phyloP scores from a whole-genome alignment of 2,888 invertebrate species.

The Rotaria sp. region DNA sequence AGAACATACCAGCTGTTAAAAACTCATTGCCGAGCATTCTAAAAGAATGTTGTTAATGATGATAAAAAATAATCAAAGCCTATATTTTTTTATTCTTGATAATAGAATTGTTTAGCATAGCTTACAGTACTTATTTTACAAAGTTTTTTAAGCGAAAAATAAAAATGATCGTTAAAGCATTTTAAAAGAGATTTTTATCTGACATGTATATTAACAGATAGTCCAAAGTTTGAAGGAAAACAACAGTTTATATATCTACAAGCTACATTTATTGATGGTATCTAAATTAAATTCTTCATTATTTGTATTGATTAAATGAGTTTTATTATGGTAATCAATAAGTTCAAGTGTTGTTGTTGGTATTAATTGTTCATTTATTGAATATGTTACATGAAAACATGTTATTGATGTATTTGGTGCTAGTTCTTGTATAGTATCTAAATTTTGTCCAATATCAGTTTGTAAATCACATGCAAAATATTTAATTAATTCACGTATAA shows the following conservation, averaged over 20 bases:
- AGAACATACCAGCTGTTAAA: too few relatives aligned
- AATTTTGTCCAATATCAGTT: not conserved
- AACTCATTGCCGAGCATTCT: too few relatives aligned
- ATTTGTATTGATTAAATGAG: not conserved
- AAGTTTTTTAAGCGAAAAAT: too few relatives aligned
- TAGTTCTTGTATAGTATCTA: constrained; percentile 8
- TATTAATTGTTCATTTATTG: not conserved
- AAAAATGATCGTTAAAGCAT: too few relatives aligned
- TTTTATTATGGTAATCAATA: constrained; percentile 14
- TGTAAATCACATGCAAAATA: constrained; percentile 5
- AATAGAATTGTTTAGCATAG: too few relatives aligned
- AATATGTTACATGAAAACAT: not conserved
- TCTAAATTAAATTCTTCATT: not conserved
- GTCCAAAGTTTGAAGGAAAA: too few relatives aligned
- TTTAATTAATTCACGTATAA: constrained; percentile 28
- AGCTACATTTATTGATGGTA: not conserved
- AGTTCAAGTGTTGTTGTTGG: not conserved
- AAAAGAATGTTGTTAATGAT: too few relatives aligned
- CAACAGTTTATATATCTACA: not conserved
- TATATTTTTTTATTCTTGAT: too few relatives aligned
- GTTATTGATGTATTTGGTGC: constrained; percentile 19
- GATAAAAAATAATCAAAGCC: too few relatives aligned
- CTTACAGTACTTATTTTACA: too few relatives aligned
- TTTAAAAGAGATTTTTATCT: too few relatives aligned
- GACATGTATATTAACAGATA: too few relatives aligned